Percentiles rank a stretch among this genome's conserved stretches.
phyloP scores from a whole-genome alignment of 2,888 invertebrate species.

The Neria commutata region DNA sequence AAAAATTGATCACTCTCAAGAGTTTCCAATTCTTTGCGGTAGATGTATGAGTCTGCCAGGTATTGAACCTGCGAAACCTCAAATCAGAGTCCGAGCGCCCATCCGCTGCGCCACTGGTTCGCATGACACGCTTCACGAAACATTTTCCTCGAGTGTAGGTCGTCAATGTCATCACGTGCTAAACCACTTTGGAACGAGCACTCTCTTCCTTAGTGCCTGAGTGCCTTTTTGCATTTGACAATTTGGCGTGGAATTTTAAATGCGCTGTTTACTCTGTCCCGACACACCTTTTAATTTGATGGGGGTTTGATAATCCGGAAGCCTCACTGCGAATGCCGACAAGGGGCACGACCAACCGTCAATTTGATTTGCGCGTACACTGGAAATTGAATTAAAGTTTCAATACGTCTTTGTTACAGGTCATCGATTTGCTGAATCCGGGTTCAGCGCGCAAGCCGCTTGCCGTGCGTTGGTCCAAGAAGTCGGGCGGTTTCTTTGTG shows the following conservation, averaged over 20 bases:
- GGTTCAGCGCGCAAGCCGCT: slow-evolving; percentile 77
- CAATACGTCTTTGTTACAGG: slow-evolving; percentile 65
- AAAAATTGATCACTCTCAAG: too few species aligned
- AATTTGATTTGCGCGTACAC: background rate
- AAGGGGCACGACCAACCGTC: background rate
- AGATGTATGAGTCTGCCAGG: too few species aligned
- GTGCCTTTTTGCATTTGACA: slow-evolving; percentile 13
- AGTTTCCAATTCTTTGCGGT: too few species aligned
- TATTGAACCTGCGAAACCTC: too few species aligned
- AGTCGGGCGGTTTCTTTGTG: slow-evolving; percentile 90
- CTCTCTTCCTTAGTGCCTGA: background rate
- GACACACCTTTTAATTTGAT: background rate
- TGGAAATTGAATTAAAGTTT: slow-evolving; percentile 23
- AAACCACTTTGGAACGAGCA: too few species aligned
- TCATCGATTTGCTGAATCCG: slow-evolving; percentile 91
- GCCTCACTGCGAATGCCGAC: background rate
- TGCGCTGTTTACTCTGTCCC: slow-evolving; percentile 40
- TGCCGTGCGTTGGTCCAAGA: slow-evolving; percentile 93
- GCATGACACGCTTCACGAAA: too few species aligned
- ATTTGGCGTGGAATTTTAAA: slow-evolving; percentile 48
- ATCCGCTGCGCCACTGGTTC: background rate
- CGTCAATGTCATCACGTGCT: too few species aligned
- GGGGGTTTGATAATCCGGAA: too few species aligned
- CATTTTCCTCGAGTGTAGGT: slow-evolving; percentile 2
- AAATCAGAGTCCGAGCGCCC: too few species aligned